Percentiles rank a stretch among this genome's conserved stretches.
phyloP scores from a whole-genome alignment of 2,797 vertebrate genomes.

The Manis crassicaudata region DNA sequence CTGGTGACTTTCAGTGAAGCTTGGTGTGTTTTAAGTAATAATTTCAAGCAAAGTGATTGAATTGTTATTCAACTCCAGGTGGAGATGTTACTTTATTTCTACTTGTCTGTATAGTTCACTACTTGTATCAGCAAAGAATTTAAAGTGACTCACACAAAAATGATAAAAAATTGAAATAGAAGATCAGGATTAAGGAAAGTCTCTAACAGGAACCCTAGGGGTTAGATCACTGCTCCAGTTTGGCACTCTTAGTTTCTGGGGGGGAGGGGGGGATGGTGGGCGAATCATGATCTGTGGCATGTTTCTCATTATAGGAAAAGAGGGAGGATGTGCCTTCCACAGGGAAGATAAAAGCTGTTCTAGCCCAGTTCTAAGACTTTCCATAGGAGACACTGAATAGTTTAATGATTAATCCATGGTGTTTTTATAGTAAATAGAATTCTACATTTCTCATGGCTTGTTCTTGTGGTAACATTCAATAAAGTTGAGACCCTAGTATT shows the following conservation, averaged over 20 bases:
- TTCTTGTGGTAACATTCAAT: neutral
- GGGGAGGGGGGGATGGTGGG: neutral
- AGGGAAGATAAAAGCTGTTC: neutral
- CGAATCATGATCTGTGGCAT: neutral
- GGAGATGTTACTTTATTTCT: neutral
- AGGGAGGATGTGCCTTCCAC: neutral
- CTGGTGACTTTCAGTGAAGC: neutral
- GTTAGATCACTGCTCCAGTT: neutral
- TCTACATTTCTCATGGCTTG: neutral
- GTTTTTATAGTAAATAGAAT: neutral
- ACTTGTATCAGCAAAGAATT: neutral
- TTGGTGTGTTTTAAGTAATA: neutral
- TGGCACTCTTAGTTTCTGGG: neutral
- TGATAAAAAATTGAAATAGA: neutral
- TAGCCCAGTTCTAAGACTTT: neutral
- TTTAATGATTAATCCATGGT: neutral
- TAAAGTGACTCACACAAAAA: neutral
- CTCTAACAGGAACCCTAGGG: neutral
- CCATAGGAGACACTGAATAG: neutral
- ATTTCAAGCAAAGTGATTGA: neutral
- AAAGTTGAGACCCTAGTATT: neutral
- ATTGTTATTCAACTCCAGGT: neutral
- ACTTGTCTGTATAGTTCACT: neutral
- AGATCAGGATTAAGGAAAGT: neutral
- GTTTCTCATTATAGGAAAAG: neutral